Conservation (phyloP, 2,797 vertebrate species). For the Notoglanidium macrostoma region DNA sequence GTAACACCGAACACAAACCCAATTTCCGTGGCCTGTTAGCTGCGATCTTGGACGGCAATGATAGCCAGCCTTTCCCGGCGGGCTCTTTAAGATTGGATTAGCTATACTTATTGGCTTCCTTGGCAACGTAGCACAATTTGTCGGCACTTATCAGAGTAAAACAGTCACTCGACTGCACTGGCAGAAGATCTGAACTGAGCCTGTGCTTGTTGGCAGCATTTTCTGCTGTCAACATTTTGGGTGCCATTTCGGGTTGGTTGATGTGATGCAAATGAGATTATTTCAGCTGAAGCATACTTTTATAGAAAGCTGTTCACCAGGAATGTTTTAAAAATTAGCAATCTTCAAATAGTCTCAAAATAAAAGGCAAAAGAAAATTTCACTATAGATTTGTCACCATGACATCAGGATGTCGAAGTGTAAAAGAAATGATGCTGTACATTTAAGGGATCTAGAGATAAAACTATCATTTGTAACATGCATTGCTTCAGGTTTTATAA, state of each 20-base stretch:
- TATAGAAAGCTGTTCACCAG: slow-evolving; percentile 40
- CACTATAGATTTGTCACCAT: not conserved
- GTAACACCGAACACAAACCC: slow-evolving; percentile 64
- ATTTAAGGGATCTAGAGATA: not conserved
- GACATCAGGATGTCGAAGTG: not conserved
- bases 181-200: slow-evolving; percentile 69
- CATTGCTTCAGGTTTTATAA: not conserved
- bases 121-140: slow-evolving; percentile 65
- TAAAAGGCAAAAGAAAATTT: slow-evolving; percentile 1
- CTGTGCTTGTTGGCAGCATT: slow-evolving; percentile 53
- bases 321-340: slow-evolving; percentile 32
- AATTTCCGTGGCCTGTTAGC: slow-evolving; percentile 67
- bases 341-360: not conserved
- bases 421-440: not conserved
- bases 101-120: slow-evolving; percentile 65
- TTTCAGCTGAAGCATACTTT: slow-evolving; percentile 52
- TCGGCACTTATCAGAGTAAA: slow-evolving; percentile 69
- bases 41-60: slow-evolving; percentile 67
- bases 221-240: not conserved
- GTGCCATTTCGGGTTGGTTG: slow-evolving; percentile 46
- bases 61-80: slow-evolving; percentile 59
- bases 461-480: not conserved
- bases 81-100: slow-evolving; percentile 72
- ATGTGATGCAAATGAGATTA: slow-evolving; percentile 73
- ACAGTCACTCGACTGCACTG: slow-evolving; percentile 64